Percentiles rank a stretch among this genome's conserved stretches.
phyloP scores from a whole-genome alignment of 92 coral and sea anemone species.

The Phymanthus crucifer region DNA sequence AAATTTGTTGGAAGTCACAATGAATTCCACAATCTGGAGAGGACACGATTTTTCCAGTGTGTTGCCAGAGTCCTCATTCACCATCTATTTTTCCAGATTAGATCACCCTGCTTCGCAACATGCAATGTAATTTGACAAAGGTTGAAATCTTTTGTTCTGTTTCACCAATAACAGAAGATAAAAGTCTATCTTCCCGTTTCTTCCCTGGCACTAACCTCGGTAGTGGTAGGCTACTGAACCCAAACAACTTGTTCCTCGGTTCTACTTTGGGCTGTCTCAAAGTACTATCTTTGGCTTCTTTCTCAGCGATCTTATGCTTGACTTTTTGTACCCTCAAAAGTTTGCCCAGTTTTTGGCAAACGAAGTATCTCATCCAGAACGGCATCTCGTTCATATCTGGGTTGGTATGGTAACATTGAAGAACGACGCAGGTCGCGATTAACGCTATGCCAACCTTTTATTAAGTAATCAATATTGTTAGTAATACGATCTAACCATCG shows the following conservation, averaged over 20 bases:
- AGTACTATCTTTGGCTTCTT: constrained; percentile 21
- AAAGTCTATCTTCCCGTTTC: no score
- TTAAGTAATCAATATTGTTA: background rate
- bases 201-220: constrained; percentile 23
- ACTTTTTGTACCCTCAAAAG: constrained; percentile 49
- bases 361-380: constrained; percentile 73
- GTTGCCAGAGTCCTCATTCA: no score
- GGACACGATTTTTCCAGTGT: no score
- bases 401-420: constrained; percentile 79
- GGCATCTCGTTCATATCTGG: constrained; percentile 84
- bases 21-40: no score
- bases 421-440: constrained; percentile 80
- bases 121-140: no score
- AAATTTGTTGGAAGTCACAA: no score
- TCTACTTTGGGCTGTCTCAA: constrained; percentile 4
- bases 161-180: no score
- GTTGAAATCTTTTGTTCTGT: no score
- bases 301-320: constrained; percentile 35
- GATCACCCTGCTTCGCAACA: no score
- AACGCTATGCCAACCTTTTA: constrained; percentile 81
- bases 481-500: no score
- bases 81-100: no score
- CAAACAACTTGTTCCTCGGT: constrained; percentile 36
- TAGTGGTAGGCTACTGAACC: constrained; percentile 30
- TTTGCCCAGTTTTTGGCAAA: constrained; percentile 69